Percentiles rank a stretch among this genome's conserved stretches.
Evolutionary conservation across 2,797 vertebrate species (phyloP).

Genomic region (Anguilla pacifica): DNA sequence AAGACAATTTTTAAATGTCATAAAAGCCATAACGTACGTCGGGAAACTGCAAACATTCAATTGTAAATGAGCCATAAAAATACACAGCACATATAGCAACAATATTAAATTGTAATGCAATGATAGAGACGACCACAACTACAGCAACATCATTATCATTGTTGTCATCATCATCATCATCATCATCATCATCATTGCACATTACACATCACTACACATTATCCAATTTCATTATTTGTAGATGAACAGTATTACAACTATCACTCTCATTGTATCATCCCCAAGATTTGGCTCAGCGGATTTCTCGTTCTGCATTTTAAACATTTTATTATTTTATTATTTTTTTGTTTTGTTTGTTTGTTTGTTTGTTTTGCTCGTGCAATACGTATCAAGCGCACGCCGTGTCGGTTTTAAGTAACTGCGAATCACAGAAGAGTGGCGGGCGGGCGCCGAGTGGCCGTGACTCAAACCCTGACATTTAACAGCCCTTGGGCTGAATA

Average conservation of each 20-base stretch:
- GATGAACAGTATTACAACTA: background rate
- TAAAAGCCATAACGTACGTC: too few species aligned
- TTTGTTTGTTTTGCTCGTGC: background rate
- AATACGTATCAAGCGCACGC: background rate
- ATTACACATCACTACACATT: background rate
- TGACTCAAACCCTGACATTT: slow-evolving; percentile 10
- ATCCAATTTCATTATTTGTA: background rate
- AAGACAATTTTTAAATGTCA: too few species aligned
- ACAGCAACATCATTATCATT: background rate
- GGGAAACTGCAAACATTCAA: too few species aligned
- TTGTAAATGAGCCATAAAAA: too few species aligned
- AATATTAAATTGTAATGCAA: background rate
- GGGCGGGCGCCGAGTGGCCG: background rate
- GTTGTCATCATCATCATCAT: background rate
- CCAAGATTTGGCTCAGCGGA: background rate
- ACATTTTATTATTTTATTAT: background rate
- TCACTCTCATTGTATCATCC: background rate
- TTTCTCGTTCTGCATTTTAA: background rate
- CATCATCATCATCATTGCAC: background rate
- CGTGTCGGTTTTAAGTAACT: background rate
- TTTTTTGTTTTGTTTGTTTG: too few species aligned
- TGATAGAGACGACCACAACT: background rate
- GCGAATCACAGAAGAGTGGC: background rate
- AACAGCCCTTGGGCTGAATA: background rate
- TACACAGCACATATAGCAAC: background rate